Percentiles rank a stretch among this genome's conserved stretches.
Evolutionary conservation across 2,113 vertebrate species (phyloP).

Genomic region (Ailuropoda melanoleuca): DNA sequence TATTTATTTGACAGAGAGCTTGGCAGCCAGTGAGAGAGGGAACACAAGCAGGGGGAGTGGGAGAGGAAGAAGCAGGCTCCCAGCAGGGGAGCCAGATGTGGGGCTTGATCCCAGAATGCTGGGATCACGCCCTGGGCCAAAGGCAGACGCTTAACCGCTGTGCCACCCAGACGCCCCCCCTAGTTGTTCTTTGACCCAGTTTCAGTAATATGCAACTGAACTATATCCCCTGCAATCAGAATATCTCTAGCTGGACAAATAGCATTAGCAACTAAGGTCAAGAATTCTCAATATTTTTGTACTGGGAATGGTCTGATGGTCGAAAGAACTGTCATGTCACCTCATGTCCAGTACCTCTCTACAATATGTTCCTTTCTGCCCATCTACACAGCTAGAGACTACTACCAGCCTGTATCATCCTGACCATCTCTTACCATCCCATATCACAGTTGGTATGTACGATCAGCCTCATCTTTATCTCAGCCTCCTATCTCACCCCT

Average conservation of each 20-base stretch:
- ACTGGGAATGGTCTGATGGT: not conserved
- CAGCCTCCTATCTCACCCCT: not conserved
- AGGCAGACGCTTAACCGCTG: no score
- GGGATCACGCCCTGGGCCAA: no score
- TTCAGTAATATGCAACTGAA: not conserved
- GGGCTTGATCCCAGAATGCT: no score
- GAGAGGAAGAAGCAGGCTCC: no score
- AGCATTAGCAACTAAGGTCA: not conserved
- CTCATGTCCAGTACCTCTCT: not conserved
- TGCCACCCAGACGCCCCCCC: no score
- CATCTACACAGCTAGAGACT: not conserved
- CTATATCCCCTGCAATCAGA: not conserved
- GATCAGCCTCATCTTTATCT: not conserved
- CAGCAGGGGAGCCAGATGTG: no score
- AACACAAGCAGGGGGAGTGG: no score
- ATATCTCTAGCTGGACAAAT: not conserved
- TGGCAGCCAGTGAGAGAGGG: no score
- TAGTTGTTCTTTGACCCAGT: not conserved
- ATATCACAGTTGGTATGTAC: not conserved
- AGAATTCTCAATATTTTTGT: not conserved
- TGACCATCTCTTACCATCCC: not conserved
- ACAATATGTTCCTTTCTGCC: not conserved
- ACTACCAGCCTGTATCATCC: not conserved
- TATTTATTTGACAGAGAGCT: no score
- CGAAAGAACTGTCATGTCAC: not conserved